Evolutionary conservation across 2,113 vertebrate genomes (phyloP), one percentile per base, ranked within the genome.

Genomic region (Limnothrissa miodon): DNA sequence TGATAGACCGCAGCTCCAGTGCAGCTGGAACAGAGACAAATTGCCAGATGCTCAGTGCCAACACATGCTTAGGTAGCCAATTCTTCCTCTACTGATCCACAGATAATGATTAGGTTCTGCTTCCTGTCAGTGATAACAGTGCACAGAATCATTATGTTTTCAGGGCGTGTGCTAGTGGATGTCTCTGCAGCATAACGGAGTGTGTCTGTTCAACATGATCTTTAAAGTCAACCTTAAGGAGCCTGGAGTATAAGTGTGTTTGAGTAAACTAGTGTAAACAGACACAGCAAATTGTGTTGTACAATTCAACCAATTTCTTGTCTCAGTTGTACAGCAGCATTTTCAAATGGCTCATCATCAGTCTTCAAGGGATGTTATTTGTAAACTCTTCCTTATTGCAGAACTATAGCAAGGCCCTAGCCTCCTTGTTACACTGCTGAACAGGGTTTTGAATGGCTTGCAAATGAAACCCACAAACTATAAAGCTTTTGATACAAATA

Each of bases 1-100:
- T 85, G 0, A 94, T 85, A 6, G 93, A 90, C 83, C 92, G 92
- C 83, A 94, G 86, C 87, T 94, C 88, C 82, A 94, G 53, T 82
- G 93, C 87, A 93, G 93, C 94, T 95, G 85, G 80, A 79, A 88
- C 44, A 85, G 33, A 88, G 21, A 36, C 25, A 70, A 70, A 29
- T 36, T 70, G 62, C 13, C 36, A 70, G 10, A 33, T 29, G 56
- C n/a, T 62, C 8, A 62, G 56, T 53, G 51, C 51, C 51, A 53
- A 19, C 51, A 53, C 19, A 53, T 53, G 51, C 21, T 53, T 21
- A 15, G 46, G 46, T 15, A 11, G 15, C 11, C 11, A 6, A 66
- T 66, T 66, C 59, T 21, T 29, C 59, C 23, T n/a, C 9, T 2
- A n/a, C 62, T 70, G 1, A 70, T 13, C 25, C 33, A 4, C 13